Evolutionary conservation across 2,797 vertebrate species (phyloP).

Genomic region (Tragelaphus oryx): DNA sequence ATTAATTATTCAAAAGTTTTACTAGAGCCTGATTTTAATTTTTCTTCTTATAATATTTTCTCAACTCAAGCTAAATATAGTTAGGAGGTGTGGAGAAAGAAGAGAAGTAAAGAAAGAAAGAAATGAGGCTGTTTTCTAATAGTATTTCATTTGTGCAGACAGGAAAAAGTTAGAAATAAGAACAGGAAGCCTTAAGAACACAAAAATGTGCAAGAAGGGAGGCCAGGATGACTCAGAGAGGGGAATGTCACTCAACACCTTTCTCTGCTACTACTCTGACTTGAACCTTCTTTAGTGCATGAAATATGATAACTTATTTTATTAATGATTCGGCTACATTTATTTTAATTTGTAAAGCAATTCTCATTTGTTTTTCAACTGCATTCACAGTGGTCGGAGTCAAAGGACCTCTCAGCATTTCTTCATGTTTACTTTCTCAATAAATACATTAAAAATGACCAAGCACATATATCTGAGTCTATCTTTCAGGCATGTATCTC

Average conservation of each 20-base stretch:
- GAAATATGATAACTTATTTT: not conserved
- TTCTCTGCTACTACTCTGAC: not conserved
- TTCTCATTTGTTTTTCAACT: not conserved
- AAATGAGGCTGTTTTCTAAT: not conserved
- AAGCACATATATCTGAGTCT: fast-evolving
- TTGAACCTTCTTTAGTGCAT: not conserved
- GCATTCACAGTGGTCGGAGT: not conserved
- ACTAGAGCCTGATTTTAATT: not conserved
- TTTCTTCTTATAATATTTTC: not conserved
- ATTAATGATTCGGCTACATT: not conserved
- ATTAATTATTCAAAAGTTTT: not conserved
- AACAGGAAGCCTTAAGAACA: not conserved
- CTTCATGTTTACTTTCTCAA: not conserved
- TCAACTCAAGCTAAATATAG: not conserved
- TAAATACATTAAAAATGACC: not conserved
- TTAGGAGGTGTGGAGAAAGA: not conserved
- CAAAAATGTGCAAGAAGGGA: not conserved
- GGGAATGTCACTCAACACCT: not conserved
- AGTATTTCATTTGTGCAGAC: not conserved
- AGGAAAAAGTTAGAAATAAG: not conserved
- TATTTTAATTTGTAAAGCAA: not conserved
- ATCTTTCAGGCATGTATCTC: not conserved
- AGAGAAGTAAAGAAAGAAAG: not conserved
- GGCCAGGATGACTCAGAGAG: not conserved
- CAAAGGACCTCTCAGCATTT: not conserved